phyloP scores from a whole-genome alignment of 2,113 vertebrate species.

The Candoia aspera region DNA sequence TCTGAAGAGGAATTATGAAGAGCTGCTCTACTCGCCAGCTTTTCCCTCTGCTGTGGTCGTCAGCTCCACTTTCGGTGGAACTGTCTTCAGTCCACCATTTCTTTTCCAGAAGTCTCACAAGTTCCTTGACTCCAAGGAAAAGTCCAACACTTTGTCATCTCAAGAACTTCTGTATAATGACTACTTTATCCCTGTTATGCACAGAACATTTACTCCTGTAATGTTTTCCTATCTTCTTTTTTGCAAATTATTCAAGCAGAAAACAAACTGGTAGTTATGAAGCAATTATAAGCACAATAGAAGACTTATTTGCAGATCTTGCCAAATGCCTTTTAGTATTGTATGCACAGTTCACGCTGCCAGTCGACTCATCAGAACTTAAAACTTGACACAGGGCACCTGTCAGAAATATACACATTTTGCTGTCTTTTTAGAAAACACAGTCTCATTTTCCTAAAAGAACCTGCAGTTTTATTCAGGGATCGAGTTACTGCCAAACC shows the following conservation, averaged over 20 bases:
- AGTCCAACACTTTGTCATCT: neutral
- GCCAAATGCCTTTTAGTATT: rapidly evolving
- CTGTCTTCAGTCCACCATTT: neutral
- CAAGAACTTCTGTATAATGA: neutral
- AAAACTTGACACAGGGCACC: neutral
- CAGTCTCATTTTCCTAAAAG: slow-evolving; percentile 38
- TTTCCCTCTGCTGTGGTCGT: neutral
- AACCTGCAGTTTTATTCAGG: slow-evolving; percentile 49
- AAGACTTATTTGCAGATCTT: neutral
- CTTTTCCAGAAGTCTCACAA: neutral
- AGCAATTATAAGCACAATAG: neutral
- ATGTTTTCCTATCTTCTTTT: neutral
- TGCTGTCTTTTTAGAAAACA: slow-evolving; percentile 10
- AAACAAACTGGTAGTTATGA: neutral
- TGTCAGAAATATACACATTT: slow-evolving; percentile 21
- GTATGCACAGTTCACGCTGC: neutral
- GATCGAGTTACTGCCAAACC: slow-evolving; percentile 57
- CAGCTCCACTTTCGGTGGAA: neutral
- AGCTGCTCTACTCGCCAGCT: neutral
- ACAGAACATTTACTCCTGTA: neutral
- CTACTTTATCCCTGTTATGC: neutral
- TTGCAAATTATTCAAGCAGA: rapidly evolving
- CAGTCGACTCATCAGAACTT: neutral
- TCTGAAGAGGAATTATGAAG: neutral
- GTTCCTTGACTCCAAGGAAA: neutral